phyloP scores from a whole-genome alignment of 2,113 vertebrate species.

The Mus spicilegus region DNA sequence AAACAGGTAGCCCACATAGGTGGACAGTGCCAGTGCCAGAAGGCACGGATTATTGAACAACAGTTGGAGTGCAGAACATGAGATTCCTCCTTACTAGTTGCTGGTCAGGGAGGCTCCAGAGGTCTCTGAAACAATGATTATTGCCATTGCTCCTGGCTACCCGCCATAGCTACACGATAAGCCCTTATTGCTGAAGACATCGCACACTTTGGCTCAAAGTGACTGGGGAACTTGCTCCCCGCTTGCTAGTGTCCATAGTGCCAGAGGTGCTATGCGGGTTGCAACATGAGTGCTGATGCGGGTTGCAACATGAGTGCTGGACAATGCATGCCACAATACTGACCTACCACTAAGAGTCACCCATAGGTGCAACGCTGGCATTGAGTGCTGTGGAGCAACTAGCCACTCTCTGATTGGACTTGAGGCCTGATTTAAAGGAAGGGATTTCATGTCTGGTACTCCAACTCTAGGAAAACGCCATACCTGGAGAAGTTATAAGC shows the following conservation, averaged over 20 bases:
- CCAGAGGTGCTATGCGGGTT: background rate
- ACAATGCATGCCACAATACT: background rate
- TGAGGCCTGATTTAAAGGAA: background rate
- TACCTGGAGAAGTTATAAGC: background rate
- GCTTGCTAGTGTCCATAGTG: background rate
- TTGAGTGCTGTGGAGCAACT: background rate
- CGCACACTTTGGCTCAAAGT: background rate
- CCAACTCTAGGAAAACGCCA: background rate
- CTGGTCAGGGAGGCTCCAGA: background rate
- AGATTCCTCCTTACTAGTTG: background rate
- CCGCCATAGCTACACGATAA: background rate
- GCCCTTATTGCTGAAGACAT: background rate
- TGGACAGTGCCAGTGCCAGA: too few species aligned
- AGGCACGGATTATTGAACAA: background rate
- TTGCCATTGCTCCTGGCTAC: background rate
- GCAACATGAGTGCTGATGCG: background rate
- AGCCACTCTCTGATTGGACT: background rate
- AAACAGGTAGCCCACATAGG: too few species aligned
- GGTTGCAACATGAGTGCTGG: background rate
- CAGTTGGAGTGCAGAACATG: background rate
- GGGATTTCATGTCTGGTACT: background rate
- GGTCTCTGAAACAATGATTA: background rate
- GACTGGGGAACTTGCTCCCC: background rate
- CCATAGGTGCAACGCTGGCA: background rate
- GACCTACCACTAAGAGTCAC: background rate